Base-by-base conservation (phyloP, 2,113 vertebrate genomes). In the Lipotes vexillifer region DNA sequence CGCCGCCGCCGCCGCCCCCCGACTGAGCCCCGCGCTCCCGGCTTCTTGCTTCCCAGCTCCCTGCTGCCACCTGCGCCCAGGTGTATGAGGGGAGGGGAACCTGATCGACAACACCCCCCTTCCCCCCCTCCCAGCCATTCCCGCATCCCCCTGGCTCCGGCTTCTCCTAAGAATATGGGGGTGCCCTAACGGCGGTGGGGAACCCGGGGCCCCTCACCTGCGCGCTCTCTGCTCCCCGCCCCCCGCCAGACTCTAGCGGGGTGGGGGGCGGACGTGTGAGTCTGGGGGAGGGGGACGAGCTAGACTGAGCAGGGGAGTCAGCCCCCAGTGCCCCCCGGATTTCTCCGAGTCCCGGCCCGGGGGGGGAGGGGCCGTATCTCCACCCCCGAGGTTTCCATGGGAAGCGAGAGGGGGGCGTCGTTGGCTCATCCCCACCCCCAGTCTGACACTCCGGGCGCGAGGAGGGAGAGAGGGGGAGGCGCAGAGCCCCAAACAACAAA, bases 401-500 rank as follows among this genome's bases (percentile, higher is more conserved):
- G 95, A 97, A 94, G 98, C 63, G 55, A 80, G 78, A 93, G 92
- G 96, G 97, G 97, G 97, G 94, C 84, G 96, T 95, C 96, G 61
- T 88, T 46, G 97, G 93, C 88, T 97, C 93, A 83, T 97, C 92
- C 97, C 98, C 96, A 97, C 97, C 97, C 97, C 97, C 96, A 95
- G 98, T 98, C 98, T 97, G 96, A 97, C 98, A 98, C 97, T 96
- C 97, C 57, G 83, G 91, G 97, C 72, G 95, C 93, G 81, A 94
- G 97, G 44, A 93, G 86, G 81, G 89, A 94, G 96, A 49, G 94
- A 94, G 96, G 97, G 95, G 97, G 96, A 93, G 97, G 96, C 97
- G 97, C 94, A 52, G 97, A 94, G 96, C 98, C 97, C 98, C 92
- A 97, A 98, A 98, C 97, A 97, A 97, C 97, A 97, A 98, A 97